A percentile compares a stretch with the other conserved stretches of the same genome.
Evolutionary conservation across 2,888 invertebrate genomes (phyloP).

Genomic region (Holacanthella duospinosa): DNA sequence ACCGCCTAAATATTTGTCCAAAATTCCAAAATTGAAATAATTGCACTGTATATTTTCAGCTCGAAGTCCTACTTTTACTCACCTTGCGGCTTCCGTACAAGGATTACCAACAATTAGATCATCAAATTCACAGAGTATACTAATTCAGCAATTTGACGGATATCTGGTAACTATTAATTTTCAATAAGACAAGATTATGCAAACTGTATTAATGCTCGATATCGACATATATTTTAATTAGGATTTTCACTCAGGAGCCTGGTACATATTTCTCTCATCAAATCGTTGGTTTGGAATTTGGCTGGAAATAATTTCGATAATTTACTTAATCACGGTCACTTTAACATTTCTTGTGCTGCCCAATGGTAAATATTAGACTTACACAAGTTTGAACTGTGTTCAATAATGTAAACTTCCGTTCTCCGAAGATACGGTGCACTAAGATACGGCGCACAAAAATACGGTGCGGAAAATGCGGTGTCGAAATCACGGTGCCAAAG

Average conservation of each 20-base stretch:
- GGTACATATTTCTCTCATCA: conserved; percentile 78
- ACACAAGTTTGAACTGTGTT: too few relatives aligned
- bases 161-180: conserved; percentile 59
- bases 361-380: too few relatives aligned
- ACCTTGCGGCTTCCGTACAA: conserved; percentile 76
- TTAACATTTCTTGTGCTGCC: conserved; percentile 64
- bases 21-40: too few relatives aligned
- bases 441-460: too few relatives aligned
- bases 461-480: too few relatives aligned
- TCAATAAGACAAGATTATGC: too few relatives aligned
- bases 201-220: not conserved
- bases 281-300: conserved; percentile 89
- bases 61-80: conserved; percentile 87
- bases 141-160: conserved; percentile 63
- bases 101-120: conserved; percentile 86
- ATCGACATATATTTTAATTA: conserved; percentile 7
- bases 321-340: conserved; percentile 76
- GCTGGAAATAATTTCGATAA: conserved; percentile 75
- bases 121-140: conserved; percentile 66
- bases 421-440: too few relatives aligned
- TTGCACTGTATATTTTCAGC: too few relatives aligned
- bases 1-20: too few relatives aligned
- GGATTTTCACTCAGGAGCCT: conserved; percentile 68
- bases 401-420: too few relatives aligned
- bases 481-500: too few relatives aligned